Base-by-base conservation (phyloP, 2,888 invertebrate species). In the Eupithecia subfuscata region DNA sequence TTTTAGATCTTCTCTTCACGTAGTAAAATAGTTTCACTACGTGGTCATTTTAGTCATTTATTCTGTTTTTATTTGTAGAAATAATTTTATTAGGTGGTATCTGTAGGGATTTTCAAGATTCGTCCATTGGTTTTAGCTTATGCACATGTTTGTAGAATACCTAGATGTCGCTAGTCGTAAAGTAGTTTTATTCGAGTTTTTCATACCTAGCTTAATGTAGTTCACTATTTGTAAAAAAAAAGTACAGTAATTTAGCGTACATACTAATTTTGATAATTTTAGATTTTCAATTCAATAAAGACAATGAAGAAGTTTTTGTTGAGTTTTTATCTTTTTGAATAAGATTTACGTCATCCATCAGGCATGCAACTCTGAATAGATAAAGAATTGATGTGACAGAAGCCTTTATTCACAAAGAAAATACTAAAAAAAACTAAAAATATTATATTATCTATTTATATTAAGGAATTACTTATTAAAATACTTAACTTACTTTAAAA, bases 151-250 rank as follows among this genome's bases (percentile, higher is more conserved):
- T 34, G 64, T 64, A 34, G 64, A 64, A 22, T 14, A 60, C 25
- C 25, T 72, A 76, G 74, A 71, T 73, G 69, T 69, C 73, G 73
- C 70, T 74, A 74, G 74, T 74, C 70, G 69, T 70, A 69, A 70
- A 52, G 48, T 65, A 69, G 69, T 34, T 63, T 56, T 64, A 34
- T 60, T 69, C 8, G 34, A 52, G 25, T n/a, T 37, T 40, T 63
- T 70, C 18, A 64, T 60, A 63, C 16, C 30, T 64, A 18, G 7
- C 16, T 18, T 64, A 64, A 34, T 34, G 22, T 60, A 60, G 60
- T 56, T 56, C 52, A 56, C 52, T 22, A 11, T 56, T 56, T 56
- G 52, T 56, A 56, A 56, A 56, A 52, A 52, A n/a, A 56, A 56
- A 22, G 22, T 56, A 22, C 22, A n/a, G n/a, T 56, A 56, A 16